Evolutionary conservation across 2,797 vertebrate genomes (phyloP).

Genomic region (Propithecus perrieri): DNA sequence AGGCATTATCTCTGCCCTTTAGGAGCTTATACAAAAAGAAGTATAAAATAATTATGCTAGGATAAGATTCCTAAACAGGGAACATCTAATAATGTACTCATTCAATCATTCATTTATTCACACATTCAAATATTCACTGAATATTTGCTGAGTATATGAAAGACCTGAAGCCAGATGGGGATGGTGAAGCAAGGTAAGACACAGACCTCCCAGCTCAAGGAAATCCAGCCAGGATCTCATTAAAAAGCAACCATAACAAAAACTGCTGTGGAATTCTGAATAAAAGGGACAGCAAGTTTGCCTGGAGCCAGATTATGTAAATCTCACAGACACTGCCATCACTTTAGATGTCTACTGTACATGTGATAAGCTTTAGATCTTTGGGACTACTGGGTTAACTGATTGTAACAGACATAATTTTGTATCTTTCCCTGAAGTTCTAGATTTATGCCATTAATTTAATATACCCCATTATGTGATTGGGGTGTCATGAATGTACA

Average conservation of each 20-base stretch:
- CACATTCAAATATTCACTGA: neutral
- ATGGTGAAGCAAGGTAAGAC: neutral
- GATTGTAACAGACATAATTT: neutral
- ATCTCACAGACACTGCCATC: neutral
- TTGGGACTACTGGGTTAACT: neutral
- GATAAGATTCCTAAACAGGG: neutral
- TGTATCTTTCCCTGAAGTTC: neutral
- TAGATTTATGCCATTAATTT: neutral
- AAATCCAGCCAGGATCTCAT: neutral
- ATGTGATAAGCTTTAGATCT: neutral
- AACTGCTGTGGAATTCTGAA: neutral
- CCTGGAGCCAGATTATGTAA: neutral
- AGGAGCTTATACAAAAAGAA: neutral
- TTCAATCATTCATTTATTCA: neutral
- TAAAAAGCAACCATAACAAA: neutral
- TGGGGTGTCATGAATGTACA: neutral
- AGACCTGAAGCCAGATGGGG: neutral
- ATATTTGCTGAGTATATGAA: conserved; percentile 1
- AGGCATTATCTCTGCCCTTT: neutral
- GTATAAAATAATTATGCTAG: neutral
- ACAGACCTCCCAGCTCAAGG: neutral
- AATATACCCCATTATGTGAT: neutral
- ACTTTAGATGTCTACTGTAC: neutral
- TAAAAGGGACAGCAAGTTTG: neutral
- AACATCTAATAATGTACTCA: neutral